Conservation (phyloP, 2,113 vertebrate species). For the Tachycineta bicolor region DNA sequence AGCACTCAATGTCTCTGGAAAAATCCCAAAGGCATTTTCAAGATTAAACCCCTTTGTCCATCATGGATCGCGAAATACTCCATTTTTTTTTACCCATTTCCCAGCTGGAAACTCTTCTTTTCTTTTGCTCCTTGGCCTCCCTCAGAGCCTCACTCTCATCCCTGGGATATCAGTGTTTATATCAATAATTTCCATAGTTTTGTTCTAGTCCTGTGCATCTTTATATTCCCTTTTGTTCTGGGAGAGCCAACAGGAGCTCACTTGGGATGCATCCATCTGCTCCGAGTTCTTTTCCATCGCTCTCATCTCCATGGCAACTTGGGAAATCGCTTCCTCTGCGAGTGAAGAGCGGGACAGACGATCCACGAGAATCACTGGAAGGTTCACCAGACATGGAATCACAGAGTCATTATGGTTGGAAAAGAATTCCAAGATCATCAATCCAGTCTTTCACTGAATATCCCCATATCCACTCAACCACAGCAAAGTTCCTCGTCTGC, state of each 20-base stretch:
- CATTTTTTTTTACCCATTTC: not conserved
- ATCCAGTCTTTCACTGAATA: not conserved
- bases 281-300: not conserved
- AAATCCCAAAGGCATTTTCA: not conserved
- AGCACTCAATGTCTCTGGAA: not conserved
- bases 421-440: not conserved
- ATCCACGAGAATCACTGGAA: fast-evolving
- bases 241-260: not conserved
- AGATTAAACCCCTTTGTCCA: not conserved
- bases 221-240: not conserved
- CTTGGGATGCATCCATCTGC: not conserved
- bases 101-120: not conserved
- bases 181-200: not conserved
- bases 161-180: not conserved
- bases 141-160: not conserved
- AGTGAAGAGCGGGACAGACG: not conserved
- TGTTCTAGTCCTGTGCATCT: not conserved
- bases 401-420: not conserved
- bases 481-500: fast-evolving
- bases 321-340: fast-evolving
- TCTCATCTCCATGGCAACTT: constrained; percentile 26
- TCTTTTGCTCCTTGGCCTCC: not conserved
- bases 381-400: not conserved
- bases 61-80: not conserved
- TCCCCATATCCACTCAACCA: not conserved